Evolutionary conservation across 2,113 vertebrate genomes (phyloP).

Genomic region (Panthera leo): DNA sequence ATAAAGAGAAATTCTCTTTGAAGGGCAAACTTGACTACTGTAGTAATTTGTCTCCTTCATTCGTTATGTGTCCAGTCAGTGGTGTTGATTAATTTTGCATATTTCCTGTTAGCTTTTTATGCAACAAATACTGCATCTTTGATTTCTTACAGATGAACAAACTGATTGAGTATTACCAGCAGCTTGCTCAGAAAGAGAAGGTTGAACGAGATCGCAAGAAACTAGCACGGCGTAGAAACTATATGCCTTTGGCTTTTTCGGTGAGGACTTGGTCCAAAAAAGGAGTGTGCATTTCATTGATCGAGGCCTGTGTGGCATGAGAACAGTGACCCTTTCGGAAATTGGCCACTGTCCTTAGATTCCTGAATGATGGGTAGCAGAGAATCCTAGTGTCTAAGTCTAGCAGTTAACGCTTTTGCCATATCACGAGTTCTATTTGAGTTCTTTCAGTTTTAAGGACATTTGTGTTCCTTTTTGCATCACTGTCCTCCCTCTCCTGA

Average conservation of each 20-base stretch:
- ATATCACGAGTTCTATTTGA: not conserved
- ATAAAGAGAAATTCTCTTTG: slow-evolving; percentile 3
- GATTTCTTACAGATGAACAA: slow-evolving; percentile 92
- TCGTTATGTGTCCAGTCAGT: not conserved
- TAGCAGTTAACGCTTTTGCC: not conserved
- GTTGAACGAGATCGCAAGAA: slow-evolving; percentile 98
- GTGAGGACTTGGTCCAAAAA: slow-evolving; percentile 83
- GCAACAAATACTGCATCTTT: slow-evolving; percentile 43
- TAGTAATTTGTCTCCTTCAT: not conserved
- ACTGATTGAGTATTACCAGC: slow-evolving; percentile 98
- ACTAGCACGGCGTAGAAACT: slow-evolving; percentile 94
- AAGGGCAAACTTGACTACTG: slow-evolving; percentile 10
- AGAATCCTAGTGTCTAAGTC: not conserved
- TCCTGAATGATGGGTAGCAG: not conserved
- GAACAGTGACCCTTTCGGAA: not conserved
- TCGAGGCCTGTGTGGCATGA: not conserved
- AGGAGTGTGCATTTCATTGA: not conserved
- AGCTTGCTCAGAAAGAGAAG: slow-evolving; percentile 97
- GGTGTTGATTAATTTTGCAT: not conserved
- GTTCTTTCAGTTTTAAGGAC: slow-evolving; percentile 1
- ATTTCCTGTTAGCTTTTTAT: slow-evolving; percentile 36
- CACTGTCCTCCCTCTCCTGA: not conserved
- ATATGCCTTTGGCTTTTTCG: slow-evolving; percentile 97
- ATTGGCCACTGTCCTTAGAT: not conserved
- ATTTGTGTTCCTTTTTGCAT: not conserved